Percentiles rank a stretch among this genome's conserved stretches.
phyloP scores from a whole-genome alignment of 2,113 vertebrate species.

The Arothron firmamentum region DNA sequence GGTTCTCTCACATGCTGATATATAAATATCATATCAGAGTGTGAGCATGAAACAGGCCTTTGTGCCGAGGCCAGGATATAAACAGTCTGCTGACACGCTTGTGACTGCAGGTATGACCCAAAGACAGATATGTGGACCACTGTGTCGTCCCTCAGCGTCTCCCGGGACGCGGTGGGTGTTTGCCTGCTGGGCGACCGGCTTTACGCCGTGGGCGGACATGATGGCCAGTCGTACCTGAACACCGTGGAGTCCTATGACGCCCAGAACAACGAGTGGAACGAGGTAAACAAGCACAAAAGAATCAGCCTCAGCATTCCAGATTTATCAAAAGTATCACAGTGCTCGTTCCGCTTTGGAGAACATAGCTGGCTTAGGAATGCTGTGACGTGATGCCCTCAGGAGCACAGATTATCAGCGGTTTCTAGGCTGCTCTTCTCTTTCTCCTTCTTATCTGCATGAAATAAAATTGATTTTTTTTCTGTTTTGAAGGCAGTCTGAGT shows the following conservation, averaged over 20 bases:
- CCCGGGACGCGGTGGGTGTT: slow-evolving; percentile 89
- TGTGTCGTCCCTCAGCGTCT: slow-evolving; percentile 85
- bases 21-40: too few species aligned
- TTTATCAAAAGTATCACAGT: slow-evolving; percentile 2
- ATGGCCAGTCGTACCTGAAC: slow-evolving; percentile 88
- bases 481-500: slow-evolving; percentile 26
- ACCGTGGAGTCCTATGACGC: slow-evolving; percentile 93
- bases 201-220: slow-evolving; percentile 93
- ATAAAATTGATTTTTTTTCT: slow-evolving; percentile 24
- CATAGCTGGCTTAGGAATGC: slow-evolving; percentile 17
- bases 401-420: not conserved
- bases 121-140: slow-evolving; percentile 94
- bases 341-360: slow-evolving; percentile 3
- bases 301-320: not conserved
- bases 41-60: too few species aligned
- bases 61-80: not conserved
- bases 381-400: not conserved
- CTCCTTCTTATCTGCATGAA: slow-evolving; percentile 38
- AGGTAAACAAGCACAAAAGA: slow-evolving; percentile 73
- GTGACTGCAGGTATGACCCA: slow-evolving; percentile 84
- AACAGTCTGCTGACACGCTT: not conserved
- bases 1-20: too few species aligned
- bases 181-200: slow-evolving; percentile 89
- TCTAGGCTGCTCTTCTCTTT: slow-evolving; percentile 1
- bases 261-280: slow-evolving; percentile 94